phyloP scores from a whole-genome alignment of 2,113 vertebrate species.

The Mugil cephalus region DNA sequence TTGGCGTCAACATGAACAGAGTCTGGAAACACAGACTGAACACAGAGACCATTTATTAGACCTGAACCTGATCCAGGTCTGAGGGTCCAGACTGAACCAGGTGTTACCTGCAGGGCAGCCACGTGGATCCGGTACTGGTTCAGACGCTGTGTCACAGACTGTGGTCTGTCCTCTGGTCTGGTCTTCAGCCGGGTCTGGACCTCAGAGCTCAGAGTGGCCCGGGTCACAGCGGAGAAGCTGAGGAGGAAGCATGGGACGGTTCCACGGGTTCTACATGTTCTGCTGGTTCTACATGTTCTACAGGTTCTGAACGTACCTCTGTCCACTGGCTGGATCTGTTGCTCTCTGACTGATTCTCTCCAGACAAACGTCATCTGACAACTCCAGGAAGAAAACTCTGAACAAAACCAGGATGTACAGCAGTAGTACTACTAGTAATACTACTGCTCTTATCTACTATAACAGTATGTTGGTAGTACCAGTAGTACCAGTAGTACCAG shows the following conservation, averaged over 20 bases:
- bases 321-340: conserved; percentile 89
- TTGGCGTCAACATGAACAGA: conserved; percentile 87
- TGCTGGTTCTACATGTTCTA: not conserved
- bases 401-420: not conserved
- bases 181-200: conserved; percentile 86
- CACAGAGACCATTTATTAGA: no score
- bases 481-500: not conserved
- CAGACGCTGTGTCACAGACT: conserved; percentile 38
- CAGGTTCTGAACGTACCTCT: conserved; percentile 83
- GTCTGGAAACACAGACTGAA: conserved; percentile 83
- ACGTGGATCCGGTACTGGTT: conserved; percentile 76
- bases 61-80: no score
- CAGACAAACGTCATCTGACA: conserved; percentile 85
- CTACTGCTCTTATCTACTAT: not conserved
- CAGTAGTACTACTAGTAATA: not conserved
- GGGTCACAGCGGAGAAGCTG: conserved; percentile 89
- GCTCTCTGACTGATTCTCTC: conserved; percentile 88
- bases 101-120: conserved; percentile 60
- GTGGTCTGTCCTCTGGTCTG: conserved; percentile 80
- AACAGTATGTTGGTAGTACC: no score
- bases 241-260: not conserved
- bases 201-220: conserved; percentile 83
- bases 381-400: conserved; percentile 92
- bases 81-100: no score
- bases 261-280: not conserved